Percentiles rank a stretch among this genome's conserved stretches.
Conservation (phyloP, 2,888 invertebrate species). For the Pyrrhosoma nymphula region DNA sequence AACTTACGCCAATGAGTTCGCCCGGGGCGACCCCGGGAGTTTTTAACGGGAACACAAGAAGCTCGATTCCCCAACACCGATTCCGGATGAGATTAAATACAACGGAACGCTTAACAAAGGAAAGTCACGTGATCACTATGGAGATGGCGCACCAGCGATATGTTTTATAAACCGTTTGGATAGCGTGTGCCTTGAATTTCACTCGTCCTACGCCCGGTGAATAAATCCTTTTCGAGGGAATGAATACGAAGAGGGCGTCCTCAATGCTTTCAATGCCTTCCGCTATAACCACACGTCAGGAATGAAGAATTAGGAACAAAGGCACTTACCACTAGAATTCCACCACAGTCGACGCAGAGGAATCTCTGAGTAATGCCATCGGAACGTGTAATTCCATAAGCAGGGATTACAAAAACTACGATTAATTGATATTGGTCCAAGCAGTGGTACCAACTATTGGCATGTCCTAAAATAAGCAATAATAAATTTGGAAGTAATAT, state of each 20-base stretch:
- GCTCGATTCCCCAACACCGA: not conserved
- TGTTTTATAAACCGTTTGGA: not conserved
- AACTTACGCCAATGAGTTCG: too few species aligned
- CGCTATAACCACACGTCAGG: not conserved
- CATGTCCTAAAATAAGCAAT: too few species aligned
- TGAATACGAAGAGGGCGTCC: not conserved
- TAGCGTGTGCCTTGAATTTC: not conserved
- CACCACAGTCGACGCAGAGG: not conserved
- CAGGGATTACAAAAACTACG: too few species aligned
- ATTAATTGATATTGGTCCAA: too few species aligned
- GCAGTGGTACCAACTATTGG: too few species aligned
- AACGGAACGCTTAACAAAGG: slow-evolving; percentile 22
- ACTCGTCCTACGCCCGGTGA: not conserved
- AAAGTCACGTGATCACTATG: not conserved
- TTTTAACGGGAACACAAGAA: slow-evolving; percentile 11
- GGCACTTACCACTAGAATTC: not conserved
- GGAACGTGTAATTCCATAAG: not conserved
- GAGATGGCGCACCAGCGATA: not conserved
- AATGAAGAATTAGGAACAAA: not conserved
- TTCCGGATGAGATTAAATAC: slow-evolving; percentile 8
- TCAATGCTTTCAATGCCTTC: not conserved
- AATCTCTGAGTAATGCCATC: not conserved
- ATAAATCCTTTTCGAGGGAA: not conserved
- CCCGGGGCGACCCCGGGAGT: not conserved
- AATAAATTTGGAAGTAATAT: too few species aligned